Evolutionary conservation across 2,113 vertebrate genomes (phyloP).

Genomic region (Platichthys stellatus): DNA sequence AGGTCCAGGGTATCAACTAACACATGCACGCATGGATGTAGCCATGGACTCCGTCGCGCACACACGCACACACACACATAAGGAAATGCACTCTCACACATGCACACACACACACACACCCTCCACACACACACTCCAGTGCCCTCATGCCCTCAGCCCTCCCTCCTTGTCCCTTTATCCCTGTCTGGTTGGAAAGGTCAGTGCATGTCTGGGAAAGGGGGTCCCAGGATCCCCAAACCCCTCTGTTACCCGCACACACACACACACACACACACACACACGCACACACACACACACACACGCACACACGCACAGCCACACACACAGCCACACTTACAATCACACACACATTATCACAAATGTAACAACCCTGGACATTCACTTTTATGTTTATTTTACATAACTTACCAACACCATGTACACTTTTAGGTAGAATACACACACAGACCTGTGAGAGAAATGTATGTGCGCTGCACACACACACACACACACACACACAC

Average conservation of each 20-base stretch:
- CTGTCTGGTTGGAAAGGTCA: conserved; percentile 99
- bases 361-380: neutral
- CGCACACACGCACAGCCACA: conserved; percentile 35
- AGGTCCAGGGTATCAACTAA: conserved; percentile 82
- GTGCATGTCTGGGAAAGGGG: conserved; percentile 95
- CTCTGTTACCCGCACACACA: conserved; percentile 30
- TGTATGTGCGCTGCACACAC: conserved; percentile 76
- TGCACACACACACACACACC: conserved; percentile 13
- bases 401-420: conserved; percentile 83
- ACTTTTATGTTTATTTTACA: conserved; percentile 85
- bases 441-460: conserved; percentile 76
- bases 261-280: conserved; percentile 34
- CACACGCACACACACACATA: neutral
- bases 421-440: conserved; percentile 65
- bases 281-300: conserved; percentile 27
- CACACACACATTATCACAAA: neutral
- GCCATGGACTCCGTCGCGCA: neutral
- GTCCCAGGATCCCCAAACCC: conserved; percentile 88
- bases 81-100: conserved; percentile 10
- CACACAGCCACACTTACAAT: conserved; percentile 18
- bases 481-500: neutral
- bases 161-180: conserved; percentile 90
- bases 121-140: conserved; percentile 56
- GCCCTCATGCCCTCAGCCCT: conserved; percentile 69
- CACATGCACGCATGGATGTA: conserved; percentile 25